Conservation (phyloP, 2,797 vertebrate species). For the Ciconia nigra region DNA sequence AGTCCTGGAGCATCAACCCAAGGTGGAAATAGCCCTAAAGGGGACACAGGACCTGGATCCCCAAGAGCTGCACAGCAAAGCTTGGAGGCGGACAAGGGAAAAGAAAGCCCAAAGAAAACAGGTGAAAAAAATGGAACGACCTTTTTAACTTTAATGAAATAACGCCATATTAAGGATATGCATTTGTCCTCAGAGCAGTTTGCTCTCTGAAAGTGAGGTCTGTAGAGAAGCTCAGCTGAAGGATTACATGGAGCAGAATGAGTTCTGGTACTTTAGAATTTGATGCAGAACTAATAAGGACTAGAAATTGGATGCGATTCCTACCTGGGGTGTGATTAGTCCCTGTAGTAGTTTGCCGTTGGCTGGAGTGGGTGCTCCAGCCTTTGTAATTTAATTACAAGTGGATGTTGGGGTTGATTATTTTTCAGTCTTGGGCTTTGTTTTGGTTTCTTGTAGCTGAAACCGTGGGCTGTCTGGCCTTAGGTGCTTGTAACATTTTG, state of each 20-base stretch:
- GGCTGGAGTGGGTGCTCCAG: not conserved
- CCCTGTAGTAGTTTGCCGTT: not conserved
- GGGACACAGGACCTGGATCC: not conserved
- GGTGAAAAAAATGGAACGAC: not conserved
- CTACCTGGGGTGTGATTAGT: not conserved
- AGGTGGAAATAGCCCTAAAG: slow-evolving; percentile 47
- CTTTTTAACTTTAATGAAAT: not conserved
- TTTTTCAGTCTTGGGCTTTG: not conserved
- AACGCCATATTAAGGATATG: not conserved
- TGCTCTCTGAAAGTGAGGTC: not conserved
- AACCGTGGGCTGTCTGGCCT: accelerated
- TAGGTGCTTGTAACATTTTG: not conserved
- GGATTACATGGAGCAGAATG: not conserved
- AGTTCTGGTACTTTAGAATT: not conserved
- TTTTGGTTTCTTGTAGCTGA: not conserved
- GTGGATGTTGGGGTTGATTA: not conserved
- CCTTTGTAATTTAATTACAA: not conserved
- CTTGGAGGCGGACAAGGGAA: not conserved
- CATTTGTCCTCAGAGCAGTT: not conserved
- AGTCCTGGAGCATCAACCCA: not conserved
- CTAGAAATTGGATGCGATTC: not conserved
- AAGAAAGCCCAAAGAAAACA: not conserved
- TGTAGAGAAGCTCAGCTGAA: not conserved
- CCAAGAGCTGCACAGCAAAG: not conserved
- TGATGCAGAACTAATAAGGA: not conserved